phyloP scores from a whole-genome alignment of 2,888 invertebrate genomes.

The Cryptophagus acutangulus region DNA sequence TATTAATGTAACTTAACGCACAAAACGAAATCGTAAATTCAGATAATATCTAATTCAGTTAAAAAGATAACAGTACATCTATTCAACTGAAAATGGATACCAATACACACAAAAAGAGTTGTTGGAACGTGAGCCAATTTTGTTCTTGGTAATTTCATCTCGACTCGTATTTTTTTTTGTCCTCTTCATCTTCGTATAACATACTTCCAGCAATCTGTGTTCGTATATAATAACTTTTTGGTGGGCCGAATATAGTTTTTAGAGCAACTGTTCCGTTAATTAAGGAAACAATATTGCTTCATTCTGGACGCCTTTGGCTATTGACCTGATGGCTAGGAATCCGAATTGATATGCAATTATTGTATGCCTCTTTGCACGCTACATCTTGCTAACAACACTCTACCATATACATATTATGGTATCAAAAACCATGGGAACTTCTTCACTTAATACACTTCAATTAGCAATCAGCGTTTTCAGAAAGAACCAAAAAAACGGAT shows the following conservation, averaged over 20 bases:
- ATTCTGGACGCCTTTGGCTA: constrained; percentile 31
- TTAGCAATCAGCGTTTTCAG: no score
- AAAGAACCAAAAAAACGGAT: no score
- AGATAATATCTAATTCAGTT: constrained; percentile 8
- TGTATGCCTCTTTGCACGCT: no score
- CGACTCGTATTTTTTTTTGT: constrained; percentile 16
- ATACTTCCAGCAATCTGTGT: no score
- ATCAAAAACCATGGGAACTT: no score
- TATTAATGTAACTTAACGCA: no score
- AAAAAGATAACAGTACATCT: constrained; percentile 7
- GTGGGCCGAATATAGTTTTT: constrained; percentile 38
- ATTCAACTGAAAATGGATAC: constrained; percentile 5
- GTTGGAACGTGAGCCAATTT: constrained; percentile 40
- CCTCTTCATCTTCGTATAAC: background rate
- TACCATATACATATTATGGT: no score
- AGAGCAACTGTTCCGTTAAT: constrained; percentile 36
- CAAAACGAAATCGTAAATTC: no score
- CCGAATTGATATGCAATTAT: constrained; percentile 35
- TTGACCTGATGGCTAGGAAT: constrained; percentile 37
- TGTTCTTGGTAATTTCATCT: constrained; percentile 37
- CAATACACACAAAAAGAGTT: constrained; percentile 1
- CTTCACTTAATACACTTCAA: no score
- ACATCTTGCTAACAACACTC: no score
- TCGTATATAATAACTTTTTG: constrained; percentile 44
- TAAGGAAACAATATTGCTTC: constrained; percentile 39